Evolutionary conservation across 2,888 invertebrate genomes (phyloP), one percentile per base, ranked within the genome.

Genomic region (Embidobia sp.): DNA sequence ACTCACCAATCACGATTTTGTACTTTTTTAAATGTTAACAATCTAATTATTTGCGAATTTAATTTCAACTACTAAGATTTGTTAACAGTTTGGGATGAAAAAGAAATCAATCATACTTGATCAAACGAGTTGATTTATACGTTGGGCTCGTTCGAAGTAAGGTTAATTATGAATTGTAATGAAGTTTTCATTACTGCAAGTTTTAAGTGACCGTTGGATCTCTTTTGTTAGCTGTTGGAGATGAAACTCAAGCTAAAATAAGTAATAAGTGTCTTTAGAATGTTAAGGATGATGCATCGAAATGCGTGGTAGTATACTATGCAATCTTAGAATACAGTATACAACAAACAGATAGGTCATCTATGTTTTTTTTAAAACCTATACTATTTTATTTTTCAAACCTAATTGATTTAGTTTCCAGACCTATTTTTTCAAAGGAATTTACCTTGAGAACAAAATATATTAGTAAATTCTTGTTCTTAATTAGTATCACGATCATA

Each of bases 121-220:
- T 48, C 27, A 37, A 37, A 61, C 3, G 8, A 15, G 40, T 29
- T 18, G 13, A 40, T 63, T 49, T 49, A 40, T 40, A 40, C 49
- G 18, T 27, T 16, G 49, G 19, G 11, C 7, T 5, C 13, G 18
- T 44, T 51, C 37, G 35, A 29, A 29, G 35, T 7, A 53, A 46
- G 18, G 33, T 42, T 72, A 72, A 72, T 72, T 72, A 53, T 26
- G 16, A 29, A 27, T 35, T 51, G 46, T 46, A 53, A 63, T 72
- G 53, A 72, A 72, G 61, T 59, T 72, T 72, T 53, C 70, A 53
- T 53, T 63, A 35, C 42, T 33, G 37, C 46, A 53, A 53, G 61
- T 63, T 53, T 63, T 46, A 53, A 72, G 59, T 61, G 59, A 70
- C 26, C 44, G 42, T 51, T 35, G 33, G 37, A 57, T 51, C 33